phyloP scores from a whole-genome alignment of 2,888 invertebrate genomes.

The Drosophila glabriapex region DNA sequence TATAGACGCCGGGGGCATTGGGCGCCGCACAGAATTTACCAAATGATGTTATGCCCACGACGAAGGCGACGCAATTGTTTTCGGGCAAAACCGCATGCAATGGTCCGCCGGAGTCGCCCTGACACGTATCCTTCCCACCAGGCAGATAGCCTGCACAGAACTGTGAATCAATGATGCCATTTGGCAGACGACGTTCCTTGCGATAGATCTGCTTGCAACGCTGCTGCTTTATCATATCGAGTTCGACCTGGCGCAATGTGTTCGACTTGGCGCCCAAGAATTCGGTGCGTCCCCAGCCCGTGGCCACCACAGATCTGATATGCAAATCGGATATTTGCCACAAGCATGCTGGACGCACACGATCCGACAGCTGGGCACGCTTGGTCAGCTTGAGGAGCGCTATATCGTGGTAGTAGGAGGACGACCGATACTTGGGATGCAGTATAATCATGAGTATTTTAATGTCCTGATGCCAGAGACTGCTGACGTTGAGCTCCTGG shows the following conservation, averaged over 20 bases:
- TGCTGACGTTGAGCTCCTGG: slow-evolving; percentile 85
- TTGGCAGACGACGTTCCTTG: slow-evolving; percentile 80
- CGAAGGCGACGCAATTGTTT: slow-evolving; percentile 83
- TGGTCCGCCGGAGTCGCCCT: slow-evolving; percentile 85
- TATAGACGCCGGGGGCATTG: slow-evolving; percentile 84
- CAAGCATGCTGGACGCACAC: slow-evolving; percentile 84
- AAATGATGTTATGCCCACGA: slow-evolving; percentile 85
- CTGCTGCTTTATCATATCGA: slow-evolving; percentile 80
- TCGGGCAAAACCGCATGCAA: slow-evolving; percentile 81
- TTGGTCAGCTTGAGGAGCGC: slow-evolving; percentile 86
- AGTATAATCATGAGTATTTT: slow-evolving; percentile 84
- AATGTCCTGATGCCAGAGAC: slow-evolving; percentile 84
- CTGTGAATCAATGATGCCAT: slow-evolving; percentile 84
- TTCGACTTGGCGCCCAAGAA: slow-evolving; percentile 83
- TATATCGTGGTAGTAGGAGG: slow-evolving; percentile 87
- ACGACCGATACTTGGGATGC: slow-evolving; percentile 86
- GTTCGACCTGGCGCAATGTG: slow-evolving; percentile 83
- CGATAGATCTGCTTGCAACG: slow-evolving; percentile 79
- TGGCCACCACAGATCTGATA: slow-evolving; percentile 75
- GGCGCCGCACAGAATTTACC: slow-evolving; percentile 84
- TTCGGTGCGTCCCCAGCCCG: slow-evolving; percentile 85
- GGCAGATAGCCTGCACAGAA: slow-evolving; percentile 85
- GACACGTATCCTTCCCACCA: slow-evolving; percentile 85
- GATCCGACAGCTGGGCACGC: slow-evolving; percentile 70
- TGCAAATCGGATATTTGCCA: slow-evolving; percentile 82